A percentile compares a stretch with the other conserved stretches of the same genome.
Evolutionary conservation across 2,113 vertebrate species (phyloP).

Genomic region (Trachemys scripta): DNA sequence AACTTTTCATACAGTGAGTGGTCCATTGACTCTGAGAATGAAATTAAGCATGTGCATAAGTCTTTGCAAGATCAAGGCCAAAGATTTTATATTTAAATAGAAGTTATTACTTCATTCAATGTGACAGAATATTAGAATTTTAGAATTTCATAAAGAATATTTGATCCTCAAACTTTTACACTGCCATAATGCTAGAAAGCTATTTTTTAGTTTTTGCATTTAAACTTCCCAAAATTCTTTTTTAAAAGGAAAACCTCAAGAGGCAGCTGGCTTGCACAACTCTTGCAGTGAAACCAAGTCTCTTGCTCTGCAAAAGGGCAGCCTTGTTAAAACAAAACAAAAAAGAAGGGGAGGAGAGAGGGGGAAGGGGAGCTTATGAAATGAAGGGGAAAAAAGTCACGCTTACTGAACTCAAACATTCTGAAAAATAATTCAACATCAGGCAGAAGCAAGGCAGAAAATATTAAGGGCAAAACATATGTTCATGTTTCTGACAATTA

Average conservation of each 20-base stretch:
- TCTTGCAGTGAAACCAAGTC: neutral
- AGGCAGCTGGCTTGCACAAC: neutral
- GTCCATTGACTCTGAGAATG: neutral
- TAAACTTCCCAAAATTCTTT: neutral
- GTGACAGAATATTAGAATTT: neutral
- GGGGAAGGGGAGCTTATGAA: neutral
- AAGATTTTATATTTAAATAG: neutral
- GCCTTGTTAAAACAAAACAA: neutral
- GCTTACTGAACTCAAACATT: neutral
- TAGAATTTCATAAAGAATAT: neutral
- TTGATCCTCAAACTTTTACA: neutral
- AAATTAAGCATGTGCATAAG: accelerated
- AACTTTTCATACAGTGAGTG: accelerated
- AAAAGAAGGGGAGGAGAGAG: neutral
- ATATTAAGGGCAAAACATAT: constrained; percentile 2
- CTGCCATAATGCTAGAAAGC: neutral
- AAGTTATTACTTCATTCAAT: neutral
- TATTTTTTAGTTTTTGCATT: neutral
- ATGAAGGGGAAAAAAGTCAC: neutral
- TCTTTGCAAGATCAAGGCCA: neutral
- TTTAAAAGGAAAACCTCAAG: neutral
- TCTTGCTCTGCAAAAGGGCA: neutral
- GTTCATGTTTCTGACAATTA: neutral
- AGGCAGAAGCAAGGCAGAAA: neutral
- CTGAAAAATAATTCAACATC: neutral